These are phyloP conservation scores for Eristalinus aeneus DNA, from an alignment of 2,888 invertebrate species.

Conservation along the genomic window DNA sequence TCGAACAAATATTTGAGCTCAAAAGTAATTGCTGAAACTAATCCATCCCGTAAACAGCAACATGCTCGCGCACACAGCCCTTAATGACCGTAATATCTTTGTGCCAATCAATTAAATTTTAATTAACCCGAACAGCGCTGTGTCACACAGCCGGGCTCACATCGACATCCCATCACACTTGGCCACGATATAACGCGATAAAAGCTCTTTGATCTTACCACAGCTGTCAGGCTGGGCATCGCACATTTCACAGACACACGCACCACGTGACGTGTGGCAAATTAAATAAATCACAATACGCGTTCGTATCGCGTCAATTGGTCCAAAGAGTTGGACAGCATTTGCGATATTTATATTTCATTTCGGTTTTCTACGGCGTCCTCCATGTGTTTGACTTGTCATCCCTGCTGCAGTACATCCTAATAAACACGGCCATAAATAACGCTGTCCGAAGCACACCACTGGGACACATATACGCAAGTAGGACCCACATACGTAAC, in stretches of 20 bases:
- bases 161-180: neutral
- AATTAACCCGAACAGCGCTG: constrained; percentile 14
- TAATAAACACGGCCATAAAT: constrained; percentile 68
- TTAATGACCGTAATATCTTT: constrained; percentile 32
- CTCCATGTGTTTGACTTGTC: constrained; percentile 53
- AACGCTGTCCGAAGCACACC: constrained; percentile 57
- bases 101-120: constrained; percentile 41
- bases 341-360: constrained; percentile 60
- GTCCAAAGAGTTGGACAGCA: constrained; percentile 49
- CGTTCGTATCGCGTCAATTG: constrained; percentile 58
- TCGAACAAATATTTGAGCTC: neutral
- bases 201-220: constrained; percentile 52
- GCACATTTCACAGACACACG: neutral
- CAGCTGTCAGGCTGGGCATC: constrained; percentile 39
- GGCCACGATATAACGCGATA: constrained; percentile 7
- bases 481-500: constrained; percentile 33
- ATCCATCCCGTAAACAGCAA: neutral
- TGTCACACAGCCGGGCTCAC: neutral
- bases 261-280: constrained; percentile 45
- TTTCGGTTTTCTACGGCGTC: neutral
- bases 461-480: constrained; percentile 48
- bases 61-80: neutral
- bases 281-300: constrained; percentile 66
- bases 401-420: constrained; percentile 67
- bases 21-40: neutral